Evolutionary conservation across 2,797 vertebrate genomes (phyloP), one percentile per base, ranked within the genome.

Genomic region (Pseudochirops corinnae): DNA sequence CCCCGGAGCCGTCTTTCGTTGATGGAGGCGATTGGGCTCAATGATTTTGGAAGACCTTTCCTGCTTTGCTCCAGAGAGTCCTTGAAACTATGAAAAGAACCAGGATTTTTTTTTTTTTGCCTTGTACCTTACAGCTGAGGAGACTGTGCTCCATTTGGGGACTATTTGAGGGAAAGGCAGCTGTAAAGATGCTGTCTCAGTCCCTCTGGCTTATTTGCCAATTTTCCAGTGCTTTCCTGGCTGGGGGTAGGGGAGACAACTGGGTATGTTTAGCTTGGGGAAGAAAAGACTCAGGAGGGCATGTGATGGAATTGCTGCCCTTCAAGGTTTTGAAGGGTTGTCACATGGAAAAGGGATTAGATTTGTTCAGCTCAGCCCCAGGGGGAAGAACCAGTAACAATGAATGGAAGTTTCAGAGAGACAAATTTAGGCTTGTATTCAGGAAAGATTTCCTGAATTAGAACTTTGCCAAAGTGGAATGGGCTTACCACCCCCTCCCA

Each of bases 151-250:
- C 21, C 39, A 87, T 46, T 87, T 87, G 74, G 39, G 74, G 39
- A 87, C 74, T 87, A 87, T 87, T 50, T 87, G 74, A 39, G 39
- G 39, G 39, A 50, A 82, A 87, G 39, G 74, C 74, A 87, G 74
- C 74, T 87, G 74, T 87, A 87, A 87, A 87, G 74, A 87, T 87
- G 74, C 74, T 87, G 74, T 50, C 74, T 87, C 74, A 87, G 74
- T 87, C 74, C 74, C 74, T 87, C 74, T 50, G 74, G 39, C 24
- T 87, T 87, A 87, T 46, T 50, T 87, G 39, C 74, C 39, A 87
- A 87, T 87, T 87, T 87, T 46, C 74, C 39, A 87, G 74, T 26
- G 74, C 74, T 50, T 50, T 87, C 74, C 74, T 50, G 74, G 24
- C 74, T 26, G 39, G 74, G 74, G 74, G 7, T 46, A 39, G 74